Conservation (phyloP, 2,797 vertebrate genomes). For the Cephalopachus bancanus region DNA sequence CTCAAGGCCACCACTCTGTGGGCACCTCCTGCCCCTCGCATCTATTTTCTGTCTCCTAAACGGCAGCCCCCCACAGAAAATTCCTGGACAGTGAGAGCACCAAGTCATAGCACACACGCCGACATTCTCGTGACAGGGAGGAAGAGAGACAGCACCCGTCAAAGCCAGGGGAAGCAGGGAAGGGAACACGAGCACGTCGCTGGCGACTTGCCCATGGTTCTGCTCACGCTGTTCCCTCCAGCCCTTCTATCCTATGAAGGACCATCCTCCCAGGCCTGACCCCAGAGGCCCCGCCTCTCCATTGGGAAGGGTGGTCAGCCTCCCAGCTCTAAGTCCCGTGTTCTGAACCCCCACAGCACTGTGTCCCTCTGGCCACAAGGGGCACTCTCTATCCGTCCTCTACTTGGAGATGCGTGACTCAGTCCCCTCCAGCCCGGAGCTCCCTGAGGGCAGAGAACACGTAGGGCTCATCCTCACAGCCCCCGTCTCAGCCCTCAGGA, state of each 20-base stretch:
- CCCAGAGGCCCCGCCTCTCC: neutral
- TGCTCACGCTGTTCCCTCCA: neutral
- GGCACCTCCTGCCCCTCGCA: neutral
- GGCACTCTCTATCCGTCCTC: neutral
- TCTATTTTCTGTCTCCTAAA: neutral
- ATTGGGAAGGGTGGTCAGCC: neutral
- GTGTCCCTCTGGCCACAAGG: accelerated
- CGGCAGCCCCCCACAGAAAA: neutral
- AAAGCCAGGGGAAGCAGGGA: neutral
- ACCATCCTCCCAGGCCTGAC: neutral
- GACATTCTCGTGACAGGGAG: neutral
- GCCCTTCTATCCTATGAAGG: neutral
- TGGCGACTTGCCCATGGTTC: neutral
- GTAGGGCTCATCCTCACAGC: neutral
- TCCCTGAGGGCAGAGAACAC: neutral
- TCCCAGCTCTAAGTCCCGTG: too few species aligned
- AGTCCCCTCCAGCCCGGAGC: neutral
- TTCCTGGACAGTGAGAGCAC: neutral
- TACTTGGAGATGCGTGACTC: neutral
- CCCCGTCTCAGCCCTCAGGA: neutral
- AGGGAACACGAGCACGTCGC: neutral
- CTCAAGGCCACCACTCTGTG: neutral
- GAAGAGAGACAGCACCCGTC: neutral
- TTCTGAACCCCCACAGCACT: neutral
- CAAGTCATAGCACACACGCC: neutral